A percentile compares a stretch with the other conserved stretches of the same genome.
These are phyloP conservation scores for Platycercus adscitus DNA, from an alignment of 2,113 vertebrate species.

Conservation along the genomic window DNA sequence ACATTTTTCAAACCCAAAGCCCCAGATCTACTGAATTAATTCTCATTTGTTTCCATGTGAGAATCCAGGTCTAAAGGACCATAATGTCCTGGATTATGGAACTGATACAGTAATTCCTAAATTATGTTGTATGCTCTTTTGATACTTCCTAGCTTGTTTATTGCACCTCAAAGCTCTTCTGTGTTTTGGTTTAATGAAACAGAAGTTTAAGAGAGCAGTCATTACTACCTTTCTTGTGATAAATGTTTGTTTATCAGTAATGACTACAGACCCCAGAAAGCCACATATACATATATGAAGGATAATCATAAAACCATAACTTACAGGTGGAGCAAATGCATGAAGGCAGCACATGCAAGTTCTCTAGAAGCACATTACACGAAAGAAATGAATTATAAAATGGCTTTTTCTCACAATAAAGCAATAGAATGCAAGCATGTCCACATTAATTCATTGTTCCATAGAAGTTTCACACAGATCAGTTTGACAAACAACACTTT, in stretches of 20 bases:
- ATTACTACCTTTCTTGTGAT: not conserved
- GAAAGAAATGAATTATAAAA: not conserved
- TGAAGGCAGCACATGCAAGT: not conserved
- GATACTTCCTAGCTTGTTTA: not conserved
- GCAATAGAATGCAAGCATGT: not conserved
- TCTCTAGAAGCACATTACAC: not conserved
- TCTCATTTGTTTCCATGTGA: not conserved
- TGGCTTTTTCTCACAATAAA: not conserved
- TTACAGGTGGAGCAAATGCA: not conserved
- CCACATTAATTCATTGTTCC: not conserved
- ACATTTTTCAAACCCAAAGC: not conserved
- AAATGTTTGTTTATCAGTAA: not conserved
- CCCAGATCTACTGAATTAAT: not conserved
- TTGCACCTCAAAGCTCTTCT: not conserved
- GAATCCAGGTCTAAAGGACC: not conserved
- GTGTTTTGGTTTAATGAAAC: not conserved
- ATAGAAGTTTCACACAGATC: not conserved
- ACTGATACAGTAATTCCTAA: not conserved
- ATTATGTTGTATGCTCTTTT: not conserved
- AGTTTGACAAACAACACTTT: not conserved
- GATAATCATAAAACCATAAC: not conserved
- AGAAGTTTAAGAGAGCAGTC: not conserved
- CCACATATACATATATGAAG: not conserved
- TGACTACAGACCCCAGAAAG: not conserved
- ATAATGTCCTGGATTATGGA: not conserved